These are phyloP conservation scores for Leiothrix lutea DNA, from an alignment of 2,113 vertebrate genomes.

Conservation along the genomic window DNA sequence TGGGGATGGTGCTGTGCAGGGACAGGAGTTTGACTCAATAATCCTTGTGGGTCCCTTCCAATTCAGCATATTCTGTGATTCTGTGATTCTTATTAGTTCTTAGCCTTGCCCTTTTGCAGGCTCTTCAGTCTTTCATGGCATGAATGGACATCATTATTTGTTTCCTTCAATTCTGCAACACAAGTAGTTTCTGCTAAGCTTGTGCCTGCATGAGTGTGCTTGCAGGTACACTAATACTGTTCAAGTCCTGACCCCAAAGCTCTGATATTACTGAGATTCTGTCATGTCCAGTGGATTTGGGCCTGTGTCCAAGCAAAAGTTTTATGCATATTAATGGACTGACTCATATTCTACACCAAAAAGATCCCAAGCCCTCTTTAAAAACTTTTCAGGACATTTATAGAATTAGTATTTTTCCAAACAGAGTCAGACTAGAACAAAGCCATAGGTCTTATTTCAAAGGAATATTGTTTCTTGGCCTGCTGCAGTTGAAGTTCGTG, in stretches of 20 bases:
- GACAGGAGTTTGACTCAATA: rapidly evolving
- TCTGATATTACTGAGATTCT: background rate
- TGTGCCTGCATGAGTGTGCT: background rate
- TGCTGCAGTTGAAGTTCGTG: background rate
- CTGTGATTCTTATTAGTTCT: background rate
- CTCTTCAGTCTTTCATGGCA: background rate
- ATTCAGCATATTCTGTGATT: background rate
- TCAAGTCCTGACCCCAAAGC: background rate
- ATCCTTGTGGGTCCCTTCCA: background rate
- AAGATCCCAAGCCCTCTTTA: background rate
- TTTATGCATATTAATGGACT: background rate
- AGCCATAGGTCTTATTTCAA: background rate
- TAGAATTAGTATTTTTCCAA: background rate
- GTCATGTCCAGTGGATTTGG: background rate
- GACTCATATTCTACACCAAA: rapidly evolving
- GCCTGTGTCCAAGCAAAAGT: background rate
- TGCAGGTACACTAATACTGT: too few species aligned
- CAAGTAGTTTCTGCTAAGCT: background rate
- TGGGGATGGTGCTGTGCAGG: background rate
- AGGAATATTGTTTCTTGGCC: background rate
- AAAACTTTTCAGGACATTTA: background rate
- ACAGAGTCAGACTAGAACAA: background rate
- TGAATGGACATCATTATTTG: background rate
- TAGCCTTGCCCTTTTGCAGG: background rate
- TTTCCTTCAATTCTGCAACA: background rate